Conservation (phyloP, 2,113 vertebrate genomes). For the Isurus oxyrinchus region DNA sequence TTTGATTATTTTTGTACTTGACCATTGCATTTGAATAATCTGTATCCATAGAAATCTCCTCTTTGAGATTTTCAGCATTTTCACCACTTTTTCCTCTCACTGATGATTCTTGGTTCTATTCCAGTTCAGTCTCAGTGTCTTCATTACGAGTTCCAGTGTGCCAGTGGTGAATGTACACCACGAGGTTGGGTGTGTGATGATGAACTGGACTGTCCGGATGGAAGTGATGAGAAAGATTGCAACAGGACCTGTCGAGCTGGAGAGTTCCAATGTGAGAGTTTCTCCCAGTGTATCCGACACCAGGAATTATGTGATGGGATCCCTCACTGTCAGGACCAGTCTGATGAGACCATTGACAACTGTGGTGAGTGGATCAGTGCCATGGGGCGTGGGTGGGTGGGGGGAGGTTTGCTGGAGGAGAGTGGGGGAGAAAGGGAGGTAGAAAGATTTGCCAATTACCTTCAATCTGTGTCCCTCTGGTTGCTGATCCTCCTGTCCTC, state of each 20-base stretch:
- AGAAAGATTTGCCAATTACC: no score
- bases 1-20: no score
- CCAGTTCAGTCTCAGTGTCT: constrained; percentile 51
- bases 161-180: constrained; percentile 65
- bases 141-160: constrained; percentile 63
- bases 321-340: constrained; percentile 54
- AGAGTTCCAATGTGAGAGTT: constrained; percentile 55
- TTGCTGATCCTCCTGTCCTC: no score
- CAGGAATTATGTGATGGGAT: constrained; percentile 63
- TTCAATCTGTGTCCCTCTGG: no score
- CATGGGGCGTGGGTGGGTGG: not conserved
- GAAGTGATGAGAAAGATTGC: constrained; percentile 63
- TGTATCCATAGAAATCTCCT: no score
- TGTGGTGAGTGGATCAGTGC: constrained; percentile 53
- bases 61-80: not conserved
- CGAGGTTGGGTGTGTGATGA: constrained; percentile 75
- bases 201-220: constrained; percentile 73
- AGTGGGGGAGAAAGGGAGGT: not conserved
- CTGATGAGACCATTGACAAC: constrained; percentile 61
- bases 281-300: constrained; percentile 62
- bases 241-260: constrained; percentile 52
- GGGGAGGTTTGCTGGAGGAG: not conserved
- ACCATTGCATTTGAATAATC: no score
- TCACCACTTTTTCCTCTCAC: not conserved
- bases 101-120: not conserved